Base-by-base conservation (phyloP, 2,888 invertebrate genomes). In the Ferdinandea cuprea region DNA sequence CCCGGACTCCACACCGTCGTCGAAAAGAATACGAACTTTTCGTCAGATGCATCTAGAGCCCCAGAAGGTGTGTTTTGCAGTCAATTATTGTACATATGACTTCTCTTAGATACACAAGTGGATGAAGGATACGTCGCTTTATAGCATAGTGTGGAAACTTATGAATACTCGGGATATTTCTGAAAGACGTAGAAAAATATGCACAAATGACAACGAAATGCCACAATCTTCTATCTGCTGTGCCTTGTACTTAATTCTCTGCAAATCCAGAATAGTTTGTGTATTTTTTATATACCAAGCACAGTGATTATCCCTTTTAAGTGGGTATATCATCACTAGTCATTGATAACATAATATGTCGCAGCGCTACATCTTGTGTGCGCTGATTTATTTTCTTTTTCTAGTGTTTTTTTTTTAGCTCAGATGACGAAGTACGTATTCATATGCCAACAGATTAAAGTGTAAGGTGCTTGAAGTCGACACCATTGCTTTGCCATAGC, bases 371-470 rank as follows among this genome's bases (percentile, higher is more conserved):
- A 59, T n/a, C 35, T 50, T 52, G n/a, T 59, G 50, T 32, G 59
- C 40, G 30, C 42, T 71, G 71, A 71, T 71, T 61, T 71, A 52
- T 52, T 71, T 71, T 65, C n/a, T 19, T 28, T 50, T 42, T 8
- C 28, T 48, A 0, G 7, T 1, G 13, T 19, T 35, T 46, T 54
- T 68, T 21, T 15, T 68, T 15, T 19, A 25, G 17, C 11, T 40
- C 13, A 48, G 8, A 50, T 61, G 42, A 59, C 32, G 71, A 59
- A 50, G 42, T 42, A 54, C 28, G 15, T 54, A 76, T 76, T 68
- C 76, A 76, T 54, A 68, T 30, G 25, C 68, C 59, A 76, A 54
- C 54, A 66, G 76, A 76, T 76, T 76, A 68, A 59, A 46, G 68
- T 68, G 46, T 76, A 54, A 61, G 35, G 68, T 59, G 52, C 74